Conservation (phyloP, 1,140 invertebrate species). For the Oppia nitens region DNA sequence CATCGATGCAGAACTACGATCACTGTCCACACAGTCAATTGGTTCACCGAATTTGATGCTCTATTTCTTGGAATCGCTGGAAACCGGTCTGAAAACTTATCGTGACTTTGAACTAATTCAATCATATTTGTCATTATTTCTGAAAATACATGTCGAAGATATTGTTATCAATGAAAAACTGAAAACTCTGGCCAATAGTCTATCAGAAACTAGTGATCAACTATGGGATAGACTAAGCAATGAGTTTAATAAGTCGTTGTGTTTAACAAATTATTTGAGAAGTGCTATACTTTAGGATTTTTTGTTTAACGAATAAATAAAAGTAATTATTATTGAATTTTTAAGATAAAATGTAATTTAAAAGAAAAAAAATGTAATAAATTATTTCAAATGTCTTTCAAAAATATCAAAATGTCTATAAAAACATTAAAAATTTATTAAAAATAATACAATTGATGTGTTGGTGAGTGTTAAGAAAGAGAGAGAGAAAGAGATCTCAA, state of each 20-base stretch:
- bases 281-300: slow-evolving; percentile 23
- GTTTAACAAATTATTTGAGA: slow-evolving; percentile 37
- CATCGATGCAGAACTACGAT: slow-evolving; percentile 75
- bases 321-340: no score
- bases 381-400: no score
- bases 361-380: no score
- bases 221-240: slow-evolving; percentile 50
- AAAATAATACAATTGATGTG: no score
- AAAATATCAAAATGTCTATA: no score
- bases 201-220: slow-evolving; percentile 39
- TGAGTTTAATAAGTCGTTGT: slow-evolving; percentile 55
- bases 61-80: slow-evolving; percentile 61
- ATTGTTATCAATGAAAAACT: slow-evolving; percentile 41
- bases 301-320: no score
- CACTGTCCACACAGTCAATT: slow-evolving; percentile 44
- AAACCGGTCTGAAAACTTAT: slow-evolving; percentile 50
- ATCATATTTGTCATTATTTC: slow-evolving; percentile 73
- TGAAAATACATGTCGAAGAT: slow-evolving; percentile 59
- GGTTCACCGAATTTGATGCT: slow-evolving; percentile 37
- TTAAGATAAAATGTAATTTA: no score
- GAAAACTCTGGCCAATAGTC: slow-evolving; percentile 35
- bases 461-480: no score
- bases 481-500: no score
- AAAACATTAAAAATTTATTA: no score
- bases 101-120: slow-evolving; percentile 79